Percentiles rank a stretch among this genome's conserved stretches.
Evolutionary conservation across 2,113 vertebrate genomes (phyloP).

Genomic region (Asarcornis scutulata): DNA sequence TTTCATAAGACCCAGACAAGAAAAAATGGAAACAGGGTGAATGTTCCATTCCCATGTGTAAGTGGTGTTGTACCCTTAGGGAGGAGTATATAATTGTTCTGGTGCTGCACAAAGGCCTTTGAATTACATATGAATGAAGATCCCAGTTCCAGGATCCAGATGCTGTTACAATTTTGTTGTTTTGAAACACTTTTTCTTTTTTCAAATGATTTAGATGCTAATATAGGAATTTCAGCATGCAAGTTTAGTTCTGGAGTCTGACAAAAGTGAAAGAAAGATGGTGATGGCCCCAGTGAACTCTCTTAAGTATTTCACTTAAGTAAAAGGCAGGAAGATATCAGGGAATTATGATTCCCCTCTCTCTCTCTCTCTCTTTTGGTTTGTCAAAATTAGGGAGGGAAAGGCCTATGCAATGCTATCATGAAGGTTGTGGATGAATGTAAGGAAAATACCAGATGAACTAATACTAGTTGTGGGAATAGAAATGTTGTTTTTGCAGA

Average conservation of each 20-base stretch:
- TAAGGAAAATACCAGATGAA: not conserved
- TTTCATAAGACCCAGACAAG: not conserved
- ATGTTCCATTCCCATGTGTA: not conserved
- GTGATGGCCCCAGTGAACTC: not conserved
- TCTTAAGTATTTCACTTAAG: not conserved
- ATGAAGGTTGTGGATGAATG: fast-evolving
- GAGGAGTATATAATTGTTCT: not conserved
- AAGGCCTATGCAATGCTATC: not conserved
- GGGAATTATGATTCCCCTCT: fast-evolving
- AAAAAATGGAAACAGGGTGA: not conserved
- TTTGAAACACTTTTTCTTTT: not conserved
- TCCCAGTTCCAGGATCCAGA: not conserved
- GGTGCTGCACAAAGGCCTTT: not conserved
- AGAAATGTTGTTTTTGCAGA: too few relatives aligned
- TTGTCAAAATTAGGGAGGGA: fast-evolving
- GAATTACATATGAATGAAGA: not conserved
- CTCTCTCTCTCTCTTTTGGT: not conserved
- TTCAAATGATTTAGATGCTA: not conserved
- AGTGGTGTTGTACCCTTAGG: not conserved
- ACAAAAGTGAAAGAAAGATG: not conserved
- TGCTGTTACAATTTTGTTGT: not conserved
- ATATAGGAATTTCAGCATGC: not conserved
- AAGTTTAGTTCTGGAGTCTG: not conserved
- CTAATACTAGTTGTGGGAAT: not conserved
- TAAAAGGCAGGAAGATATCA: not conserved